Percentiles rank a stretch among this genome's conserved stretches.
Evolutionary conservation across 2,113 vertebrate genomes (phyloP).

Genomic region (Apteryx mantelli): DNA sequence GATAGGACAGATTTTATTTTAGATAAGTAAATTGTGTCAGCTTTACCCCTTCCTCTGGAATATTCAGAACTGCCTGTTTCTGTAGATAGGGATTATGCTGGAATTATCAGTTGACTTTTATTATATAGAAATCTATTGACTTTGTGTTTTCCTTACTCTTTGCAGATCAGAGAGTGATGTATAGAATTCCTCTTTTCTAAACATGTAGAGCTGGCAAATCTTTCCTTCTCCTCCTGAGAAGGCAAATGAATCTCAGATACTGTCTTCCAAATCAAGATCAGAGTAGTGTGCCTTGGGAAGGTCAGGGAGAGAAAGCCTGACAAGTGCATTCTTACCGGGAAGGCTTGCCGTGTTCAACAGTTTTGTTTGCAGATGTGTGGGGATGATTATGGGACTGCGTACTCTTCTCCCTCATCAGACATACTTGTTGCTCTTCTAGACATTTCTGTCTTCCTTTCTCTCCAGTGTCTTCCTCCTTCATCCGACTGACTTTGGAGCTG

Average conservation of each 20-base stretch:
- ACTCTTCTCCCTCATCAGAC: background rate
- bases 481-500: constrained; percentile 85
- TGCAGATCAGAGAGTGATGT: background rate
- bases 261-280: background rate
- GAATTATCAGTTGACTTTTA: background rate
- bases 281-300: background rate
- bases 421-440: background rate
- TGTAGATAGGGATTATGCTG: constrained; percentile 6
- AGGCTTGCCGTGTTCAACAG: background rate
- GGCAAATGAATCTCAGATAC: background rate
- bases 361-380: background rate
- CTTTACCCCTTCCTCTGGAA: constrained; percentile 23
- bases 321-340: background rate
- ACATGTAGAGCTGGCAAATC: background rate
- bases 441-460: constrained; percentile 10
- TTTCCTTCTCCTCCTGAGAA: background rate
- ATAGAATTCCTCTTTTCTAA: background rate
- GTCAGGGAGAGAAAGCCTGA: background rate
- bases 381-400: background rate
- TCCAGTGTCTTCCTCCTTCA: constrained; percentile 91
- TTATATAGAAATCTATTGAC: background rate
- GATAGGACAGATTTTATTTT: constrained; percentile 36
- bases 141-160: background rate
- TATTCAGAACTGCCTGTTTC: constrained; percentile 19
- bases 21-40: constrained; percentile 1